Conservation (phyloP, 1,140 invertebrate genomes). For the Drosophila saltans region DNA sequence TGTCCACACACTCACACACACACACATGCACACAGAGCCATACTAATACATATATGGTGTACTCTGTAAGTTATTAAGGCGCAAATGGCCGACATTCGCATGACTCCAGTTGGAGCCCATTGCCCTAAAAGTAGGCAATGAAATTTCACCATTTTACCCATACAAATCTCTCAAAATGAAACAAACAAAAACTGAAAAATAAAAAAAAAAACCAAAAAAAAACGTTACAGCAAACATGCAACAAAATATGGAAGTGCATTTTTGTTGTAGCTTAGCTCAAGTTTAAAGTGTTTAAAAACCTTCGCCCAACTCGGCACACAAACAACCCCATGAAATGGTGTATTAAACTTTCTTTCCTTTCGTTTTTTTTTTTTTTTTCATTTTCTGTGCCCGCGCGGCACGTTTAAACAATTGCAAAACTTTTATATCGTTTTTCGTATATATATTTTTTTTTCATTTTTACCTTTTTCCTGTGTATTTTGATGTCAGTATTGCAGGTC, state of each 20-base stretch:
- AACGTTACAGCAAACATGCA: neutral
- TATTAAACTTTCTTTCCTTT: too few species aligned
- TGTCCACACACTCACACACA: neutral
- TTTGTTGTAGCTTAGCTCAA: neutral
- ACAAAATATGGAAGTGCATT: neutral
- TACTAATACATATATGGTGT: neutral
- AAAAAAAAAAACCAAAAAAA: neutral
- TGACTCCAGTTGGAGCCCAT: neutral
- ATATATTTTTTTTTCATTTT: constrained; percentile 50
- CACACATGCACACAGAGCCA: neutral
- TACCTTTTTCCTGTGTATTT: constrained; percentile 19
- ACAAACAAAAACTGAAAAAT: neutral
- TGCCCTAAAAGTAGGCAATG: constrained; percentile 64
- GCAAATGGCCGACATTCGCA: constrained; percentile 32
- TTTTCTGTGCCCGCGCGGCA: constrained; percentile 61
- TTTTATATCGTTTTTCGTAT: constrained; percentile 28
- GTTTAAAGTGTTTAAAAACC: constrained; percentile 38
- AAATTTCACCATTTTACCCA: constrained; percentile 26
- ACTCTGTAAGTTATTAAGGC: constrained; percentile 49
- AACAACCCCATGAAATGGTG: constrained; percentile 8
- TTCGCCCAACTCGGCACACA: neutral
- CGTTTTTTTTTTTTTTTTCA: constrained; percentile 48
- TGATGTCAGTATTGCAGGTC: constrained; percentile 21
- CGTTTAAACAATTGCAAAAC: constrained; percentile 75
- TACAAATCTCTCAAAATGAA: constrained; percentile 12